These are phyloP conservation scores for Chrysochloris asiatica DNA, from an alignment of 2,113 vertebrate species.

Conservation along the genomic window DNA sequence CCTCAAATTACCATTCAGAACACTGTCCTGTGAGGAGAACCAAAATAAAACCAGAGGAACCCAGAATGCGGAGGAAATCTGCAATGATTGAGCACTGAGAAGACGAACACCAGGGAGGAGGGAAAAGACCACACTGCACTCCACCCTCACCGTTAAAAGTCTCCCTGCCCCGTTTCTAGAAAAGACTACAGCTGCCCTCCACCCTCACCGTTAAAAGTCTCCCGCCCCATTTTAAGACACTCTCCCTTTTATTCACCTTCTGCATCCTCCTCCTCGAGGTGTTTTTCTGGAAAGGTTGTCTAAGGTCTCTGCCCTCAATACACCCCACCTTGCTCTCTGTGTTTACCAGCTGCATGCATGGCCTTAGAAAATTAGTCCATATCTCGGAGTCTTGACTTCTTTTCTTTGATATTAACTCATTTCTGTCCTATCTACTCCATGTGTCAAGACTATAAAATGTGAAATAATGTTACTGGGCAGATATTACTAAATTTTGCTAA, in stretches of 20 bases:
- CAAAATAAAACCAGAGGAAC: not conserved
- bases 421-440: conserved; percentile 3
- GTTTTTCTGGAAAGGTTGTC: not conserved
- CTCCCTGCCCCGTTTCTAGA: not conserved
- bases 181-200: no score
- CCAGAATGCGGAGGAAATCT: not conserved
- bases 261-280: not conserved
- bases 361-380: not conserved
- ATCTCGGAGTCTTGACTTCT: not conserved
- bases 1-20: not conserved
- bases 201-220: not conserved
- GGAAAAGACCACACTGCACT: not conserved
- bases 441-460: conserved; percentile 30
- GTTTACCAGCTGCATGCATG: rapidly evolving
- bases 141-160: not conserved
- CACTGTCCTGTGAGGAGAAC: not conserved
- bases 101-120: not conserved
- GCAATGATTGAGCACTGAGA: not conserved
- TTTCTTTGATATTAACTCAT: not conserved
- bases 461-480: not conserved
- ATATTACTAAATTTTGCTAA: conserved; percentile 37
- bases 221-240: not conserved
- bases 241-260: no score
- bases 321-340: not conserved
- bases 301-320: rapidly evolving